Evolutionary conservation across 2,113 vertebrate species (phyloP).

Genomic region (Polyodon spathula): DNA sequence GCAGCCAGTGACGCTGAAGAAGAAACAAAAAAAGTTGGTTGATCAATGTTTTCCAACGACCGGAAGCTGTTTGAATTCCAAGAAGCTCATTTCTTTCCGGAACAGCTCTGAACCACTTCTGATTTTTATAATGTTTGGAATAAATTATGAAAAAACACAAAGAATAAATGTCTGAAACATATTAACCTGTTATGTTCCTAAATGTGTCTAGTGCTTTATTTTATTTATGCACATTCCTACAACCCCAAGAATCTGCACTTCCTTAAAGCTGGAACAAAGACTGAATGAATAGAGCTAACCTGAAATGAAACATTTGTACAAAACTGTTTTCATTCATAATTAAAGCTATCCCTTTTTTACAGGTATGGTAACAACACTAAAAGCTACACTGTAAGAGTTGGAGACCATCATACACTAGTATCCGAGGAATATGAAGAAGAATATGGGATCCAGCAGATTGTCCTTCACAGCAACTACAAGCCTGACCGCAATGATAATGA

Average conservation of each 20-base stretch:
- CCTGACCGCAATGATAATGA: conserved; percentile 80
- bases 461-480: conserved; percentile 69
- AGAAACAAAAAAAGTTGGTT: neutral
- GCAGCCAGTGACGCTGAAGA: no score
- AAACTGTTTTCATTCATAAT: no score
- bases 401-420: conserved; percentile 88
- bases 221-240: no score
- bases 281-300: no score
- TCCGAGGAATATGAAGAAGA: conserved; percentile 88
- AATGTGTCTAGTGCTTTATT: no score
- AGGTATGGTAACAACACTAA: conserved; percentile 84
- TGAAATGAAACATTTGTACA: no score
- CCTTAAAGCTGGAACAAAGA: no score
- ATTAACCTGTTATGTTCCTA: no score
- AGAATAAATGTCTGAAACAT: no score
- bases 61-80: conserved; percentile 27
- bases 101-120: conserved; percentile 23
- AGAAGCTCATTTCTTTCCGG: conserved; percentile 38
- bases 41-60: conserved; percentile 13
- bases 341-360: neutral
- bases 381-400: conserved; percentile 78
- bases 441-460: conserved; percentile 68
- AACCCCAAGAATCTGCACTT: no score
- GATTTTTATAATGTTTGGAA: no score
- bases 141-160: no score